These are phyloP conservation scores for Platanista minor DNA, from an alignment of 2,113 vertebrate species.

Conservation along the genomic window DNA sequence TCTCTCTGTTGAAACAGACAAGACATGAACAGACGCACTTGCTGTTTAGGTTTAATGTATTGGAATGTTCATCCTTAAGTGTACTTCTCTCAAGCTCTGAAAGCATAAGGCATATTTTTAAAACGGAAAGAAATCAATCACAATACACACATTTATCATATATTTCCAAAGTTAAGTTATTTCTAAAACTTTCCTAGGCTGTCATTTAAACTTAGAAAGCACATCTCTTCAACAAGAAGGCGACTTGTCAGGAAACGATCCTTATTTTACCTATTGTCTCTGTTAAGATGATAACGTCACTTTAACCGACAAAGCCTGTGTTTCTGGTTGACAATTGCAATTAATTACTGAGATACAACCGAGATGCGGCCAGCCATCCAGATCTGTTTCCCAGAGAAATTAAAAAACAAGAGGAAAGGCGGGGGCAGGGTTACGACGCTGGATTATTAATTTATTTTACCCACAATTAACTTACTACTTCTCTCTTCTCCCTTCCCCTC, in stretches of 20 bases:
- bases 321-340: slow-evolving; percentile 67
- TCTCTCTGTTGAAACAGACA: slow-evolving; percentile 67
- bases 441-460: background rate
- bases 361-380: background rate
- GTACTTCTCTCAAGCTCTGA: slow-evolving; percentile 29
- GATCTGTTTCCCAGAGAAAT: background rate
- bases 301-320: slow-evolving; percentile 22
- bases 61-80: slow-evolving; percentile 43
- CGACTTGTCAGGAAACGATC: background rate
- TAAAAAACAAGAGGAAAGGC: background rate
- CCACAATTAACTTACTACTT: slow-evolving; percentile 24
- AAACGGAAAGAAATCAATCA: background rate
- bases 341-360: slow-evolving; percentile 58
- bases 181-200: slow-evolving; percentile 58
- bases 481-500: background rate
- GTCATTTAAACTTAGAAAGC: slow-evolving; percentile 69
- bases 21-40: slow-evolving; percentile 66
- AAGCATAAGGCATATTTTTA: slow-evolving; percentile 32
- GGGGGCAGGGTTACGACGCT: background rate
- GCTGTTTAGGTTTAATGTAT: slow-evolving; percentile 39
- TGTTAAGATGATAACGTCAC: slow-evolving; percentile 32
- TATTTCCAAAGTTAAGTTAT: slow-evolving; percentile 21
- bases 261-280: slow-evolving; percentile 47
- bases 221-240: background rate
- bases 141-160: slow-evolving; percentile 6